These are phyloP conservation scores for Fulica atra DNA, from an alignment of 2,113 vertebrate genomes.

Conservation along the genomic window DNA sequence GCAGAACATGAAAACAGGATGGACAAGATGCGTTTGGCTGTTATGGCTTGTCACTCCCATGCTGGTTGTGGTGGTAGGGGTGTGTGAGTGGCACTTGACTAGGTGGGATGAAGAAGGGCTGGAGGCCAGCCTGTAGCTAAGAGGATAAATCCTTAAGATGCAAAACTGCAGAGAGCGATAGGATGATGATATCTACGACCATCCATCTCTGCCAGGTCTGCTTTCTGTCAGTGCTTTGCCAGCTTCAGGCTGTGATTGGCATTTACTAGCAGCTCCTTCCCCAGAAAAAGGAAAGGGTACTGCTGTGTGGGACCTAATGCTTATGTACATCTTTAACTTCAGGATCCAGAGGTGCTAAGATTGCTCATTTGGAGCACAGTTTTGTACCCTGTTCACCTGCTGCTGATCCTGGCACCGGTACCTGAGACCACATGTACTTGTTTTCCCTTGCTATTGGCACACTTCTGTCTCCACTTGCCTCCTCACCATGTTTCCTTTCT, in stretches of 20 bases:
- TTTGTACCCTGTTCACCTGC: not conserved
- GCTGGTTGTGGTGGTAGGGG: not conserved
- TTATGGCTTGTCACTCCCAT: not conserved
- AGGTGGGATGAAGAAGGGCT: not conserved
- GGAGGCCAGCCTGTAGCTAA: not conserved
- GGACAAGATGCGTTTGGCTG: not conserved
- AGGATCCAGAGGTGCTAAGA: not conserved
- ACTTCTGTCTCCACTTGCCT: not conserved
- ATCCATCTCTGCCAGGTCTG: fast-evolving
- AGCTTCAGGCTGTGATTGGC: not conserved
- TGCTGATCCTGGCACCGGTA: not conserved
- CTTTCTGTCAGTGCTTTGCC: not conserved
- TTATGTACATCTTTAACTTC: not conserved
- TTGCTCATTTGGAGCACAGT: not conserved
- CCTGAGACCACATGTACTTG: not conserved
- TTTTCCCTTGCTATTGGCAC: not conserved
- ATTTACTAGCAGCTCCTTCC: not conserved
- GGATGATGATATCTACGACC: not conserved
- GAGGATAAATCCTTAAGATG: not conserved
- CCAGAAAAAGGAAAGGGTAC: not conserved
- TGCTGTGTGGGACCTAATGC: not conserved
- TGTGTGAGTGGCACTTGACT: not conserved
- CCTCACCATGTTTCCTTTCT: not conserved
- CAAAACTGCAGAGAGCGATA: not conserved
- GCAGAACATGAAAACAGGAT: not conserved